Evolutionary conservation across 1,140 invertebrate genomes (phyloP), one percentile per base, ranked within the genome.

Genomic region (Macrostomum lignano): DNA sequence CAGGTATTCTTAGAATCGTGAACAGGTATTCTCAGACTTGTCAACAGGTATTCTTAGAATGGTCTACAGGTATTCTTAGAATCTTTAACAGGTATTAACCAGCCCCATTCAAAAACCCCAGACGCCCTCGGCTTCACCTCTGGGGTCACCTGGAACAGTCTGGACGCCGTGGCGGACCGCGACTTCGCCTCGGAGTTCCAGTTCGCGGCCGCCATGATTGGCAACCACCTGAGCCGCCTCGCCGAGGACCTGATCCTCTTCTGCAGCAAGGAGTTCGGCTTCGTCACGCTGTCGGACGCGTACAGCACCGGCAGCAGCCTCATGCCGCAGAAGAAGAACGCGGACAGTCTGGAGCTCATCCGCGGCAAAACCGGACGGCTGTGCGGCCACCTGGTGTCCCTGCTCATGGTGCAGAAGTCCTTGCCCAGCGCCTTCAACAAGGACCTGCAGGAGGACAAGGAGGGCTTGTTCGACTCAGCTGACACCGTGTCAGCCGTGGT

Each of bases 271-370:
- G 74, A 77, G 46, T 77, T 76, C 46, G 64, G 63, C 23, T 72
- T 74, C 44, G 60, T 76, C 0, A 53, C 57, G 15, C 58, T 77
- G 15, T 65, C 69, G 1, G 74, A 76, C 51, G 60, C 63, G 6
- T 74, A 68, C 46, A 60, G 71, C 14, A 76, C 74, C 22, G 74
- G 74, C 7, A 75, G 72, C 41, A 75, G 72, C 46, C 52, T 78
- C 23, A 76, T 79, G 72, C 74, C 74, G 0, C 74, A 78, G 46
- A 78, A 78, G 54, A 67, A 72, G 37, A 78, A 78, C 55, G 70
- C 74, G 0, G 75, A 78, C 44, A 70, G 70, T 35, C 53, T 76
- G 40, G 73, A 78, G 44, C 48, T 78, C n/a, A 66, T 76, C 4
- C 59, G 74, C 28, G 73, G 70, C 3, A 71, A 65, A 42, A 38